Evolutionary conservation across 1,140 invertebrate species (phyloP).

Genomic region (Asobara japonica): DNA sequence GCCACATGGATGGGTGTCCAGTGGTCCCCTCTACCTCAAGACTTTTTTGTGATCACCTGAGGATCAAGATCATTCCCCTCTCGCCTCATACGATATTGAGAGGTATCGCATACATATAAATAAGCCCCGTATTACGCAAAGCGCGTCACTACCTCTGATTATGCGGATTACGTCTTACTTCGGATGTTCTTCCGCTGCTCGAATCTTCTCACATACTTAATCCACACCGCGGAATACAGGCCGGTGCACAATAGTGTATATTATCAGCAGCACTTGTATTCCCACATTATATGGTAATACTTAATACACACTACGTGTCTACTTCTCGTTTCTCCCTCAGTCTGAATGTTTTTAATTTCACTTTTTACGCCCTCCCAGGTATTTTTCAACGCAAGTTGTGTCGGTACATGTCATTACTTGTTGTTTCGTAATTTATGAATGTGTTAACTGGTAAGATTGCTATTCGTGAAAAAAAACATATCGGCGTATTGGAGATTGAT

Average conservation of each 20-base stretch:
- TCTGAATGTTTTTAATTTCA: neutral
- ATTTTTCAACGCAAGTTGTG: no score
- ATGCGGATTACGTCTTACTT: slow-evolving; percentile 60
- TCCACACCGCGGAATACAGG: slow-evolving; percentile 37
- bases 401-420: no score
- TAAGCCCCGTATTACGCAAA: neutral
- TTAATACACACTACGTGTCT: neutral
- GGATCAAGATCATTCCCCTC: no score
- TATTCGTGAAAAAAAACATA: no score
- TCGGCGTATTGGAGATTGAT: no score
- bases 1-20: no score
- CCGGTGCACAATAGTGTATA: slow-evolving; percentile 50
- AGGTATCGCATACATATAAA: neutral
- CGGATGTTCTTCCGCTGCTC: slow-evolving; percentile 59
- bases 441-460: no score
- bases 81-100: no score
- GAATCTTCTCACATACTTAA: slow-evolving; percentile 57
- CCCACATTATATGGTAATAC: slow-evolving; percentile 1
- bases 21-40: no score
- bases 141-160: slow-evolving; percentile 33
- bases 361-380: neutral
- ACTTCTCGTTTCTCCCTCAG: neutral
- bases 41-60: no score
- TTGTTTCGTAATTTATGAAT: no score
- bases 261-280: neutral